Evolutionary conservation across 2,888 invertebrate species (phyloP).

Genomic region (Eilema griseolum): DNA sequence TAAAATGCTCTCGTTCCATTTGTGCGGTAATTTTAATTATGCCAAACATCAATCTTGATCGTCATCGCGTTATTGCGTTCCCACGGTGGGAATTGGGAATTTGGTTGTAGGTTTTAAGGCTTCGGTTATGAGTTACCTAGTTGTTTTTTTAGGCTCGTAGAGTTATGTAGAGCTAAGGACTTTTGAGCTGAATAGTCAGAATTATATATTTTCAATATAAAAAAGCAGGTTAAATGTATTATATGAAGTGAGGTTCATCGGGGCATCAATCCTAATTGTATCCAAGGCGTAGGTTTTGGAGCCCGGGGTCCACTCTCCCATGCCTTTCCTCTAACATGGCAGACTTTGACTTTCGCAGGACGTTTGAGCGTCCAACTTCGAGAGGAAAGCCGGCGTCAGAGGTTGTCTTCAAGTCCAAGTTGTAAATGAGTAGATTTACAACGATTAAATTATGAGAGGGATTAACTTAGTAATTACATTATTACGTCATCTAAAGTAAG

Average conservation of each 20-base stretch:
- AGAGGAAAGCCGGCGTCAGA: too few species aligned
- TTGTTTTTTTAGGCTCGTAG: neutral
- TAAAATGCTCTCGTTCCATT: slow-evolving; percentile 55
- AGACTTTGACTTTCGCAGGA: too few species aligned
- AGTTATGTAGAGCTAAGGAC: neutral
- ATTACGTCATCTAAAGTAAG: too few species aligned
- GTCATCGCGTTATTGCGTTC: neutral
- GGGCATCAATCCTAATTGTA: too few species aligned
- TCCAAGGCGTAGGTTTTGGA: neutral
- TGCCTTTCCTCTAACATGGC: too few species aligned
- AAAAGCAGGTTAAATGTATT: too few species aligned
- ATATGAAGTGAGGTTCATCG: too few species aligned
- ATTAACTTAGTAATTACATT: too few species aligned
- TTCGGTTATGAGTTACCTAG: neutral
- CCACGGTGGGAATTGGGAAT: neutral
- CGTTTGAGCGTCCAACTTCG: too few species aligned
- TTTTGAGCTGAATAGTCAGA: neutral
- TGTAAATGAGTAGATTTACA: too few species aligned
- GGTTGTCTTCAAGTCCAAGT: too few species aligned
- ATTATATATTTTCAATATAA: neutral
- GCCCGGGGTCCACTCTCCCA: neutral
- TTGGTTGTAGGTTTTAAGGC: neutral
- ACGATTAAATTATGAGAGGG: too few species aligned
- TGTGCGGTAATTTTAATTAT: slow-evolving; percentile 45
- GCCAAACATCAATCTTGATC: neutral